phyloP scores from a whole-genome alignment of 2,888 invertebrate genomes.

The Amphipoea lucens region DNA sequence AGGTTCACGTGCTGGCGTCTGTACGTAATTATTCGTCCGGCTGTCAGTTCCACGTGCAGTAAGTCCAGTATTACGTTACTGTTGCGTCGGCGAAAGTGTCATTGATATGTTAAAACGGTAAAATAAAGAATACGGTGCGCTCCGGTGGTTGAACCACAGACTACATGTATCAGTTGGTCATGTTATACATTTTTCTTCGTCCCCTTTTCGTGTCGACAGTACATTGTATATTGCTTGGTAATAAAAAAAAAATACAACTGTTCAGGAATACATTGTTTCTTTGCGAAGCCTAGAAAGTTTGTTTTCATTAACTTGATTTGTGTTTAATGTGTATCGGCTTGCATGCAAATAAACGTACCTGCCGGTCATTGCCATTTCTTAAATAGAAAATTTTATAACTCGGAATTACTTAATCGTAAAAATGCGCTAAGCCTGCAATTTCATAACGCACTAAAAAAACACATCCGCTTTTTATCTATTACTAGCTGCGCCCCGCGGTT shows the following conservation, averaged over 20 bases:
- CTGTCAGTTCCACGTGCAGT: constrained; percentile 45
- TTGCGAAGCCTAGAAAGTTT: constrained; percentile 5
- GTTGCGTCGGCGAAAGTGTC: constrained; percentile 86
- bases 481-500: too few relatives aligned
- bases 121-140: constrained; percentile 66
- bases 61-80: constrained; percentile 65
- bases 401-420: not conserved
- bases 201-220: not conserved
- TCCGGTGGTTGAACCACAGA: constrained; percentile 51
- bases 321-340: not conserved
- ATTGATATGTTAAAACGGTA: constrained; percentile 84
- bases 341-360: constrained; percentile 11
- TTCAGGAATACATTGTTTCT: not conserved
- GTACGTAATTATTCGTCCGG: constrained; percentile 24
- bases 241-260: not conserved
- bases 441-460: not conserved
- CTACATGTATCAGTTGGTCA: constrained; percentile 13
- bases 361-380: not conserved
- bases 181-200: not conserved
- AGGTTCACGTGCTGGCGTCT: too few relatives aligned
- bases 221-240: not conserved
- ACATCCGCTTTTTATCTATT: too few relatives aligned
- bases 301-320: constrained; percentile 7
- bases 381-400: not conserved
- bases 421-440: not conserved